These are phyloP conservation scores for Acipenser transmontanus DNA, from an alignment of 2,797 vertebrate genomes.

Conservation along the genomic window DNA sequence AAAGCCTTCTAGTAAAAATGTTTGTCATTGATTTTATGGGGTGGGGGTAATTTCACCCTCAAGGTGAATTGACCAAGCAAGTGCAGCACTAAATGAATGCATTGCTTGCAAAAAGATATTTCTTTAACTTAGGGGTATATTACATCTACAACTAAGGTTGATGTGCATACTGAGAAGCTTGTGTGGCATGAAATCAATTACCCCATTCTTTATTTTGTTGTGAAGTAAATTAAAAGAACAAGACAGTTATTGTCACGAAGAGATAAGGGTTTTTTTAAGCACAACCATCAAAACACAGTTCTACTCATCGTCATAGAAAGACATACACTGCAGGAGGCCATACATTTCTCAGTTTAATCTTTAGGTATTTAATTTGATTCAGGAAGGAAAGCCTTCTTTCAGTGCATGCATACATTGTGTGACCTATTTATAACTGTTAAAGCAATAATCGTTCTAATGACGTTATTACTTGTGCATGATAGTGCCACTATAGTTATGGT, in stretches of 20 bases:
- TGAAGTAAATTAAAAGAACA: not conserved
- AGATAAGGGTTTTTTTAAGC: not conserved
- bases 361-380: not conserved
- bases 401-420: not conserved
- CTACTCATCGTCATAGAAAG: not conserved
- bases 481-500: not conserved
- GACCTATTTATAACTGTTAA: not conserved
- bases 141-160: no score
- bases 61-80: no score
- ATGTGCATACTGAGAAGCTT: no score
- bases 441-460: no score
- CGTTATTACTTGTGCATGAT: not conserved
- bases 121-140: no score
- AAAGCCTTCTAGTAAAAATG: no score
- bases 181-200: no score
- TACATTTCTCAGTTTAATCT: not conserved
- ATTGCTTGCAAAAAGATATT: no score
- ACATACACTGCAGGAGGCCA: not conserved
- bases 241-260: not conserved
- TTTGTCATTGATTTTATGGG: no score
- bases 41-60: no score
- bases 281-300: not conserved
- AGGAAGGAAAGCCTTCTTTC: not conserved
- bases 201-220: no score
- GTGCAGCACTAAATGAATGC: no score